Conservation (phyloP, 2,113 vertebrate genomes). For the Pandion haliaetus region DNA sequence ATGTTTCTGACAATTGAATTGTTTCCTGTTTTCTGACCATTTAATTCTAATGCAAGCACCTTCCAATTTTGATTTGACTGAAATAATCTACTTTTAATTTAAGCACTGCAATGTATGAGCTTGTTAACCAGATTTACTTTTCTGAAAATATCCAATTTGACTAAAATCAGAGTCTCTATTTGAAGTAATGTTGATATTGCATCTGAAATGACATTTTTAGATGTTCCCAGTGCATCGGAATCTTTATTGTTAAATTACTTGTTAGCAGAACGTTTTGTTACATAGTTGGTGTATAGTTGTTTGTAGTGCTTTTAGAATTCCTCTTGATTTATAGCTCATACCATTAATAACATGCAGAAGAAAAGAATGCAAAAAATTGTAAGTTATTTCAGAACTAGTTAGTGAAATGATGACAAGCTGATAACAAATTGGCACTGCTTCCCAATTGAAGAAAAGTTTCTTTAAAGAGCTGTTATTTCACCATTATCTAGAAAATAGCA, state of each 20-base stretch:
- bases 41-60: neutral
- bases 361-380: neutral
- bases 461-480: neutral
- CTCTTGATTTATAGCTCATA: neutral
- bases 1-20: neutral
- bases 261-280: neutral
- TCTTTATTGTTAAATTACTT: neutral
- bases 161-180: neutral
- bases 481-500: neutral
- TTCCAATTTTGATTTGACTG: neutral
- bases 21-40: neutral
- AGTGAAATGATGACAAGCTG: neutral
- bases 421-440: neutral
- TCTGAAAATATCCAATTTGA: neutral
- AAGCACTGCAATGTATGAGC: neutral
- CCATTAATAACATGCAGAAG: neutral
- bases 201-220: neutral
- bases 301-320: neutral
- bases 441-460: neutral
- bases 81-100: neutral
- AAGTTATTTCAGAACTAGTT: conserved; percentile 6
- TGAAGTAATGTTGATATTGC: neutral
- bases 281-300: neutral
- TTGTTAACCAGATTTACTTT: neutral
- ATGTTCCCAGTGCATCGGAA: neutral